Base-by-base conservation (phyloP, 2,888 invertebrate species). In the Plagodis dolabraria region DNA sequence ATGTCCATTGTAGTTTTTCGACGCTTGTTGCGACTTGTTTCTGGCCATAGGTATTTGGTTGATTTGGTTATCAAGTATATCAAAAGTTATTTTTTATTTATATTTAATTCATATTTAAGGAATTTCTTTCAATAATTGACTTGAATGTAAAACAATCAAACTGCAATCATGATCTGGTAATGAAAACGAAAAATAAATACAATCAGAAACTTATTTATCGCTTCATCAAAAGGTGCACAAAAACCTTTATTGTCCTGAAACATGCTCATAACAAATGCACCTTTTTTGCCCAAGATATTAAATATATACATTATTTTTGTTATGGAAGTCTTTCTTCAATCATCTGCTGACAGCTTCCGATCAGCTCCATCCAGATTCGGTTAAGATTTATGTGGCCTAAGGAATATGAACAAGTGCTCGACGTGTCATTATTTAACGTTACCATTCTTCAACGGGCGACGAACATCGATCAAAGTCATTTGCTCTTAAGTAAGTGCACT, bases 401-500 rank as follows among this genome's bases (percentile, higher is more conserved):
- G 61, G 60, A 60, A 55, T 64, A 69, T 58, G 56, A 63, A 63
- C 65, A 68, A 71, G 72, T 73, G 64, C 74, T 67, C 54, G 66
- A 53, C 66, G 55, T 67, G 68, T 67, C 74, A 71, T 76, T 76
- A 70, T 74, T 72, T 69, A 69, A 71, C 69, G 67, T 66, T 61
- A 69, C 65, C 70, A 69, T 75, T 72, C 67, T 53, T 73, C 62
- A 68, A 60, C 66, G 65, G 62, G 64, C 64, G 59, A 52, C 47
- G 62, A 61, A 57, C 71, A 77, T 77, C 74, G 72, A 79, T 79
- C 79, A 77, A 75, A 69, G 77, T 75, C 74, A 65, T 69, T 70
- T 70, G 68, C 65, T 68, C 51, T 65, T 63, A 64, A 68, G 64
- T 65, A 59, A 57, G 53, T 58, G 60, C 50, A 51, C 58, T 58